A percentile compares a stretch with the other conserved stretches of the same genome.
phyloP scores from a whole-genome alignment of 2,888 invertebrate genomes.

The Pseudococcus jackbeardsleyi region DNA sequence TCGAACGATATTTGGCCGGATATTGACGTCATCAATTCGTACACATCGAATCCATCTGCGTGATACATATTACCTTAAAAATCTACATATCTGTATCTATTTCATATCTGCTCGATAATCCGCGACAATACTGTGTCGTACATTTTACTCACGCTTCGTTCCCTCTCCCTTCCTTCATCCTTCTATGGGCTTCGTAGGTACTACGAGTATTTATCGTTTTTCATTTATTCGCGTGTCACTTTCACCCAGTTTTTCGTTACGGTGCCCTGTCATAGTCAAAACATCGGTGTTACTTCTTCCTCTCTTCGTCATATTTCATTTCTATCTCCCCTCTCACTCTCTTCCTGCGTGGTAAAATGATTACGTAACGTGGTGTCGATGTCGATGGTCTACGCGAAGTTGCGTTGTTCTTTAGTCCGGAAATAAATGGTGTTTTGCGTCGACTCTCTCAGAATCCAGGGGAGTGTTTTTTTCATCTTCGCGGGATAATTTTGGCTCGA shows the following conservation, averaged over 20 bases:
- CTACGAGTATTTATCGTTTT: slow-evolving; percentile 4
- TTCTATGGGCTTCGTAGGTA: too few species aligned
- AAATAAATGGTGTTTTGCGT: background rate
- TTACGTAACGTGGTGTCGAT: slow-evolving; percentile 16
- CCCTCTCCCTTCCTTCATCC: background rate
- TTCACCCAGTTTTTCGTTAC: slow-evolving; percentile 2
- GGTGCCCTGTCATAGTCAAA: background rate
- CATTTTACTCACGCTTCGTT: background rate
- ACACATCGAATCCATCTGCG: too few species aligned
- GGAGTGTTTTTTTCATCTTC: background rate
- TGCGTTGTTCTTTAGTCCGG: background rate
- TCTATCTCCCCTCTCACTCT: background rate
- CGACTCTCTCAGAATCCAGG: background rate
- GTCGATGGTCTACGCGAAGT: background rate
- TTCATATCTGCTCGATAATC: too few species aligned
- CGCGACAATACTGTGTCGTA: too few species aligned
- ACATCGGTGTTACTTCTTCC: too few species aligned
- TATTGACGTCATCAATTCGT: background rate
- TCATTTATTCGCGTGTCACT: background rate
- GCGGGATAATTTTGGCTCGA: background rate
- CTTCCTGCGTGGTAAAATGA: background rate
- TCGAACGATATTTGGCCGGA: background rate
- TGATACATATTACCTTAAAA: too few species aligned
- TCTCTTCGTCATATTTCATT: too few species aligned
- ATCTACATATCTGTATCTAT: too few species aligned